Evolutionary conservation across 2,113 vertebrate species (phyloP).

Genomic region (Anhinga anhinga): DNA sequence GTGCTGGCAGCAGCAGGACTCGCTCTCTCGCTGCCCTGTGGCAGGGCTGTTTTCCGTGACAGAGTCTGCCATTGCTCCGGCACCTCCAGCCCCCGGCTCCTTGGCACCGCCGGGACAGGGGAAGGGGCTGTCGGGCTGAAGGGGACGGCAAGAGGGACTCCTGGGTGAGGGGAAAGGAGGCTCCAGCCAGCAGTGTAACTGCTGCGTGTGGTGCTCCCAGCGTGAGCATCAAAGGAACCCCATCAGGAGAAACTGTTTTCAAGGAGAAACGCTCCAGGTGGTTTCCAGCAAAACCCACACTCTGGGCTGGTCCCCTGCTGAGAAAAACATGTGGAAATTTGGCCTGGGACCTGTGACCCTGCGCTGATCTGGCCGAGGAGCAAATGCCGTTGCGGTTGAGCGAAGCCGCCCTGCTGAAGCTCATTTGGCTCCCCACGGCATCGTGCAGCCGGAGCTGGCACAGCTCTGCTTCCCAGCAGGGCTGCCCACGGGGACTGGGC

Average conservation of each 20-base stretch:
- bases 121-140: not conserved
- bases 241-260: not conserved
- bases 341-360: not conserved
- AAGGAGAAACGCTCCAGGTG: not conserved
- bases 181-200: not conserved
- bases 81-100: not conserved
- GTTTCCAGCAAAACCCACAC: not conserved
- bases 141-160: not conserved
- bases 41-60: not conserved
- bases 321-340: not conserved
- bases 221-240: not conserved
- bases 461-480: not conserved
- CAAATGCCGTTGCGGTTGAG: not conserved
- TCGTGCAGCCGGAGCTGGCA: accelerated
- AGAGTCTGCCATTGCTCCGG: accelerated
- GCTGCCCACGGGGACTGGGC: accelerated
- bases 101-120: not conserved
- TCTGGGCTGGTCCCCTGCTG: not conserved
- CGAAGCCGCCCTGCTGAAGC: accelerated
- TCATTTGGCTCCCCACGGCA: accelerated
- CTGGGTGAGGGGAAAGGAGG: not conserved
- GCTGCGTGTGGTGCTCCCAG: not conserved
- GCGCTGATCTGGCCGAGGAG: not conserved
- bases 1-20: not conserved
- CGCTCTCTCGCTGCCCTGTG: accelerated